Conservation (phyloP, 2,888 invertebrate genomes). For the Mantis religiosa region DNA sequence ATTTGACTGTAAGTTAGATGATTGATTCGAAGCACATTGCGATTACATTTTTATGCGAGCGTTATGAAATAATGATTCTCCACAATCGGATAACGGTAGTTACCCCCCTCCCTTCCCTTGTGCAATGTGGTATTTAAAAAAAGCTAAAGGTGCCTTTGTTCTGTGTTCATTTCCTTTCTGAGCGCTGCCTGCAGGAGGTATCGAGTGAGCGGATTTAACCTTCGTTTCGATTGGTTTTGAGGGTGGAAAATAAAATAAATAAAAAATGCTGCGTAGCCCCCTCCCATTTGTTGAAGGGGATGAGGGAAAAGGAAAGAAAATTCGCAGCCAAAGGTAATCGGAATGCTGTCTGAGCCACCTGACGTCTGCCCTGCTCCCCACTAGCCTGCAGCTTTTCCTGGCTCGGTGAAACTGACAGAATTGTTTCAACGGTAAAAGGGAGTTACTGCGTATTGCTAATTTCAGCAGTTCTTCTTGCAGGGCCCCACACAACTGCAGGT, state of each 20-base stretch:
- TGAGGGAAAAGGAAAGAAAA: background rate
- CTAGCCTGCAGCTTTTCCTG: constrained; percentile 3
- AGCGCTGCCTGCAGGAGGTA: background rate
- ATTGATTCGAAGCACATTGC: background rate
- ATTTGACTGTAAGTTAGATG: background rate
- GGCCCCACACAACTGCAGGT: no score
- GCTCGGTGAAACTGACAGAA: constrained; percentile 16
- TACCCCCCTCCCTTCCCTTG: background rate
- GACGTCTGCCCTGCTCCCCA: constrained; percentile 6
- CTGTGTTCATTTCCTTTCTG: background rate
- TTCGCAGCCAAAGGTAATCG: constrained; percentile 7
- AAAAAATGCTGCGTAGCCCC: background rate
- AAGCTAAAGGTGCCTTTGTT: background rate
- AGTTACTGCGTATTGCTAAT: no score
- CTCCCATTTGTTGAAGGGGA: background rate
- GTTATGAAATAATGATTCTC: background rate
- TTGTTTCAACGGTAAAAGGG: constrained; percentile 4
- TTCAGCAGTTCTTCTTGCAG: no score
- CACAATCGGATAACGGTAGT: background rate
- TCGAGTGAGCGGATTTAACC: background rate
- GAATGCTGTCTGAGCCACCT: constrained; percentile 12
- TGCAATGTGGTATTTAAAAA: background rate
- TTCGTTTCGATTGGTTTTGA: background rate
- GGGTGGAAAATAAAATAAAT: background rate
- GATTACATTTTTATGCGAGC: background rate